Evolutionary conservation across 2,113 vertebrate species (phyloP).

Genomic region (Boleophthalmus pectinirostris): DNA sequence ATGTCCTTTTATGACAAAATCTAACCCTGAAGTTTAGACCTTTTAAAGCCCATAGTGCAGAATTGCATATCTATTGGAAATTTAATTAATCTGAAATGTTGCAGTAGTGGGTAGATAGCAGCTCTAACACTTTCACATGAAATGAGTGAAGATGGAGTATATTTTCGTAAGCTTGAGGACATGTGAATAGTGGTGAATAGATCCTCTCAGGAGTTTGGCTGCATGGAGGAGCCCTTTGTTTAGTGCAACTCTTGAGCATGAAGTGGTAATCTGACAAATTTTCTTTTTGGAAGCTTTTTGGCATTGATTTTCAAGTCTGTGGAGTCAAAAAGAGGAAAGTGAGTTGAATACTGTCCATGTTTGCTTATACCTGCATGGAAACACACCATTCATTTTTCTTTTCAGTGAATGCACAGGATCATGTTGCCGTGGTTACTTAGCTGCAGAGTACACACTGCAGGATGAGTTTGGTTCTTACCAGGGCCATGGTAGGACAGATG

Average conservation of each 20-base stretch:
- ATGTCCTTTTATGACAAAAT: too few species aligned
- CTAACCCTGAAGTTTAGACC: too few species aligned
- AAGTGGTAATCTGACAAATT: slow-evolving; percentile 39
- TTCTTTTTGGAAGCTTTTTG: slow-evolving; percentile 15
- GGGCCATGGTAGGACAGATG: neutral
- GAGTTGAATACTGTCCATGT: slow-evolving; percentile 6
- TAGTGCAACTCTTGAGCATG: slow-evolving; percentile 24
- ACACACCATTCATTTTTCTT: neutral
- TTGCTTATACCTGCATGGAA: slow-evolving; percentile 9
- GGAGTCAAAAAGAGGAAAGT: slow-evolving; percentile 6
- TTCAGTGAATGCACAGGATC: neutral
- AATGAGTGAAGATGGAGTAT: slow-evolving; percentile 24
- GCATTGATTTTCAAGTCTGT: slow-evolving; percentile 27
- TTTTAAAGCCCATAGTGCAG: too few species aligned
- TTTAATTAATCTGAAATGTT: neutral
- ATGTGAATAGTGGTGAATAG: slow-evolving; percentile 40
- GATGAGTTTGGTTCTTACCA: slow-evolving; percentile 4
- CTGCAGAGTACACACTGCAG: neutral
- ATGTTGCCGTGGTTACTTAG: slow-evolving; percentile 8
- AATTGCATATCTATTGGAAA: too few species aligned
- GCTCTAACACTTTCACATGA: slow-evolving; percentile 25
- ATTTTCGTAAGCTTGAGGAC: slow-evolving; percentile 46
- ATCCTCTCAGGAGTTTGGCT: slow-evolving; percentile 21
- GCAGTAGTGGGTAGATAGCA: slow-evolving; percentile 8
- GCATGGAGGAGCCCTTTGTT: slow-evolving; percentile 30